Conservation (phyloP, 2,797 vertebrate species). For the Acomys russatus region DNA sequence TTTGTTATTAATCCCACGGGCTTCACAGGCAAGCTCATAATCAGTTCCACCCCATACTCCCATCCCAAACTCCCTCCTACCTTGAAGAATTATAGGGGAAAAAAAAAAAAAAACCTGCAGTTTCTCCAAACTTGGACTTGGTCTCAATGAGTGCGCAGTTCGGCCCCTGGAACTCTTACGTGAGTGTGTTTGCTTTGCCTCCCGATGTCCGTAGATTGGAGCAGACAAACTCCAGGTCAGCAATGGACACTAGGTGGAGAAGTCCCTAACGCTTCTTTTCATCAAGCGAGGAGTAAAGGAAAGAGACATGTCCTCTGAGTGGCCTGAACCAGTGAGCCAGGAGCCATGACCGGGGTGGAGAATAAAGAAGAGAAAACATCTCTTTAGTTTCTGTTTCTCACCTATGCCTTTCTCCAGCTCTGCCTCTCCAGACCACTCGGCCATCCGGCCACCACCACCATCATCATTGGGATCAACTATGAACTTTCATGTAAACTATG, state of each 20-base stretch:
- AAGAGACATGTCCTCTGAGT: neutral
- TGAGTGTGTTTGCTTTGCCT: neutral
- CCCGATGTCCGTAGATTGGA: neutral
- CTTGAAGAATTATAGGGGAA: conserved; percentile 21
- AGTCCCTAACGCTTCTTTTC: neutral
- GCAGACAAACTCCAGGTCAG: neutral
- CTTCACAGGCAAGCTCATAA: neutral
- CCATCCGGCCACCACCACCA: neutral
- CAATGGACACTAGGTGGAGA: conserved; percentile 25
- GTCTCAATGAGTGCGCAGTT: neutral
- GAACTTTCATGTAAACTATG: neutral
- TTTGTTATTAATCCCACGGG: conserved; percentile 3
- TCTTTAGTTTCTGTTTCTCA: neutral
- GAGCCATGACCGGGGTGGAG: neutral
- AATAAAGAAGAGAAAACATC: neutral
- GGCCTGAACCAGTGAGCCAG: neutral
- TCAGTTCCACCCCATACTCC: neutral
- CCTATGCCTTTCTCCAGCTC: neutral
- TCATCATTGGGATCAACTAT: neutral
- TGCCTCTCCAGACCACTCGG: neutral
- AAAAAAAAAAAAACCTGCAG: neutral
- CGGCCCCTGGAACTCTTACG: neutral
- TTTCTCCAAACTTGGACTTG: neutral
- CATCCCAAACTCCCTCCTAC: too few relatives aligned
- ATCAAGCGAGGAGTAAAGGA: neutral